Evolutionary conservation across 2,888 invertebrate genomes (phyloP).

Genomic region (Sinhomidia bicolor): DNA sequence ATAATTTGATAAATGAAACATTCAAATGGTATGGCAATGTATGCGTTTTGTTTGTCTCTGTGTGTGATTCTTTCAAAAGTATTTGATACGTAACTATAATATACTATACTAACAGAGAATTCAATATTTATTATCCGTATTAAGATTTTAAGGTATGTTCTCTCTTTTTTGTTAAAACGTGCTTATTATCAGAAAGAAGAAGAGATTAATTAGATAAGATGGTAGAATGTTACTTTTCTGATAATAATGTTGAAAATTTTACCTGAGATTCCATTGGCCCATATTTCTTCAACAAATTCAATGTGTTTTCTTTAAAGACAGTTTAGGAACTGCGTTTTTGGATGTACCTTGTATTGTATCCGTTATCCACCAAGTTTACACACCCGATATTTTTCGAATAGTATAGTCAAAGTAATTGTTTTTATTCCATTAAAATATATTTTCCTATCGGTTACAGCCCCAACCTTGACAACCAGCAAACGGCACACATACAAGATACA

Average conservation of each 20-base stretch:
- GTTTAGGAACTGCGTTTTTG: no score
- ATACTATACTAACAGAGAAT: not conserved
- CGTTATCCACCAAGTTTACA: no score
- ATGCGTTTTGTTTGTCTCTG: conserved; percentile 1
- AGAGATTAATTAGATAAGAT: conserved; percentile 10
- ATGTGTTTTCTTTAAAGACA: no score
- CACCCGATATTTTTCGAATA: no score
- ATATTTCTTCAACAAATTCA: not conserved
- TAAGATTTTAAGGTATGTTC: not conserved
- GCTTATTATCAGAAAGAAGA: not conserved
- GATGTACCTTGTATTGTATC: no score
- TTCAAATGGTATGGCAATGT: not conserved
- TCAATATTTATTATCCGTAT: not conserved
- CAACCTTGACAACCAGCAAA: not conserved
- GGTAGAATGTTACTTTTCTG: not conserved
- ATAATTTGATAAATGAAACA: not conserved
- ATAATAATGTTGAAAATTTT: not conserved
- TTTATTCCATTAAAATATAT: not conserved
- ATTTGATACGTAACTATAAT: conserved; percentile 26
- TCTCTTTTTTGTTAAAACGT: not conserved
- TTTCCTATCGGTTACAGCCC: not conserved
- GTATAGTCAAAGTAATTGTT: no score
- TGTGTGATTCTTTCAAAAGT: conserved; percentile 35
- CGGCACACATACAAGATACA: no score
- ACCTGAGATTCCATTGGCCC: not conserved